These are phyloP conservation scores for Tenthredo amoena DNA, from an alignment of 2,888 invertebrate genomes.

Conservation along the genomic window DNA sequence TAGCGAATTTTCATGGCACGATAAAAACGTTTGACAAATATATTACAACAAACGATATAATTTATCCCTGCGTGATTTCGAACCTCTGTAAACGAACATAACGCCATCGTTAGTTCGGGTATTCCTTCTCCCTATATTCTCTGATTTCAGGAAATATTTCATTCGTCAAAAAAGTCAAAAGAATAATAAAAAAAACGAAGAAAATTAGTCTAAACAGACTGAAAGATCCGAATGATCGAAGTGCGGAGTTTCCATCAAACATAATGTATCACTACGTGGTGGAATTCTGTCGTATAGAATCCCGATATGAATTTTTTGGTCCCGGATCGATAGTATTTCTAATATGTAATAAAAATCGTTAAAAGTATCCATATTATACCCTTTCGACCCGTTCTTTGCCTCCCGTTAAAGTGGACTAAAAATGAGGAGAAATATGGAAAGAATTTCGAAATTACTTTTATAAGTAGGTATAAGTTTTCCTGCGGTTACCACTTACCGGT, in stretches of 20 bases:
- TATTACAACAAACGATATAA: neutral
- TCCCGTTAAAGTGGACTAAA: neutral
- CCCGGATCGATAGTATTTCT: neutral
- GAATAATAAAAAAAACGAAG: neutral
- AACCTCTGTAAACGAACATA: neutral
- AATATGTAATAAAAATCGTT: neutral
- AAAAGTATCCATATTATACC: neutral
- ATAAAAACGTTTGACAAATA: neutral
- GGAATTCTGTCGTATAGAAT: neutral
- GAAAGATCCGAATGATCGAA: neutral
- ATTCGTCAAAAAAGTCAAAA: too few relatives aligned
- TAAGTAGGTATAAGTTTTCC: neutral
- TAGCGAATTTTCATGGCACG: neutral
- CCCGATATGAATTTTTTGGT: slow-evolving; percentile 11
- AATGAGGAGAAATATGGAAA: neutral
- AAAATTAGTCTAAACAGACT: neutral
- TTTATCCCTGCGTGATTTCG: neutral
- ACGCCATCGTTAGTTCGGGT: neutral
- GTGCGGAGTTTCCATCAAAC: too few relatives aligned
- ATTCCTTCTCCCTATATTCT: too few relatives aligned
- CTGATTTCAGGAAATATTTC: too few relatives aligned
- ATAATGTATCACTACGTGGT: neutral
- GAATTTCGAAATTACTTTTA: slow-evolving; percentile 26
- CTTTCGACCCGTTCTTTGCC: neutral
- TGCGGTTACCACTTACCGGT: neutral